Conservation (phyloP, 2,888 invertebrate genomes). For the Leptinotarsa tumamoca region DNA sequence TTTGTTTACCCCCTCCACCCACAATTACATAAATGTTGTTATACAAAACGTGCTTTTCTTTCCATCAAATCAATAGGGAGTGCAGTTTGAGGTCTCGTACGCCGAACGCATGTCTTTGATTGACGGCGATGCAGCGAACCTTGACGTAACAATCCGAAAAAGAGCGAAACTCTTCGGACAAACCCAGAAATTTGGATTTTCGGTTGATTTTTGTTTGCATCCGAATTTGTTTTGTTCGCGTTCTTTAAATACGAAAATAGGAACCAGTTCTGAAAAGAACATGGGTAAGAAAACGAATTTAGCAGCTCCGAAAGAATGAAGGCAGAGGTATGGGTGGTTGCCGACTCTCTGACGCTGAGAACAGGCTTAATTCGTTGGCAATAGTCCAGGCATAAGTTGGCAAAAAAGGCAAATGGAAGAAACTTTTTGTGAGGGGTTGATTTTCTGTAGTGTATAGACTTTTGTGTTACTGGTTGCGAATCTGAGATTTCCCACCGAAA, state of each 20-base stretch:
- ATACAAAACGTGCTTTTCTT: conserved; percentile 40
- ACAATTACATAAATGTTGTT: conserved; percentile 30
- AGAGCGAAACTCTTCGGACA: conserved; percentile 15
- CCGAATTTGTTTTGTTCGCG: background rate
- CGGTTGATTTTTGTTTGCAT: conserved; percentile 11
- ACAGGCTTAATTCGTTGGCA: background rate
- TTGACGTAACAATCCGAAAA: conserved; percentile 27
- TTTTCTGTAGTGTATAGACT: too few species aligned
- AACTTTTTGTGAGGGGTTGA: too few species aligned
- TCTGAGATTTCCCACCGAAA: too few species aligned
- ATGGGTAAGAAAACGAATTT: background rate
- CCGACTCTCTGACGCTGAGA: conserved; percentile 27
- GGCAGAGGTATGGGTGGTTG: conserved; percentile 37
- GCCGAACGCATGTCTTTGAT: conserved; percentile 41
- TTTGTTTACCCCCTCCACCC: conserved; percentile 27
- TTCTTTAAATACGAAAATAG: background rate
- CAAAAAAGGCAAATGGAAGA: too few species aligned
- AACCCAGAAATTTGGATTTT: background rate
- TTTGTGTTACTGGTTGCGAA: too few species aligned
- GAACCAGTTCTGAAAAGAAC: background rate
- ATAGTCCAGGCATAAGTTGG: too few species aligned
- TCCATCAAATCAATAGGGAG: conserved; percentile 29
- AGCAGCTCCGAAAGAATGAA: background rate
- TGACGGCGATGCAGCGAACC: conserved; percentile 23
- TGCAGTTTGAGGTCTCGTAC: conserved; percentile 25